Conservation (phyloP, 2,888 invertebrate genomes). For the Cybosia mesomella region DNA sequence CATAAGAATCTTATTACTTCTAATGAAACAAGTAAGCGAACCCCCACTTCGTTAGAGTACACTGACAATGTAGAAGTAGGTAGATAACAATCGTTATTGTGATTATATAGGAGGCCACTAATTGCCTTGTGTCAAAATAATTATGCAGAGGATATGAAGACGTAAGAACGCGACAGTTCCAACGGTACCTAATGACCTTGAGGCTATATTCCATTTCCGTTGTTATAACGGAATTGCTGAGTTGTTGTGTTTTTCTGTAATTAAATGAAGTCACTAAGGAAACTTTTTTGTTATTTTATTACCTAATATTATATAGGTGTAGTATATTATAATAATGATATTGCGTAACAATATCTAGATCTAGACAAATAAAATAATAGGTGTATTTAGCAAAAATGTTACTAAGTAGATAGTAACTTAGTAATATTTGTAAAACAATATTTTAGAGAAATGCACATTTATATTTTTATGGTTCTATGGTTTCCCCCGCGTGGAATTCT, state of each 20-base stretch:
- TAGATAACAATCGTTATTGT: conserved; percentile 63
- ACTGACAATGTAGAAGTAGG: conserved; percentile 36
- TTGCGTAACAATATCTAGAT: neutral
- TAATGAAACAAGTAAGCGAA: conserved; percentile 5
- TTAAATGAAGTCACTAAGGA: conserved; percentile 4
- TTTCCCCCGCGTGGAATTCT: too few species aligned
- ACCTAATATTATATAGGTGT: neutral
- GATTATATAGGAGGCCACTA: conserved; percentile 55
- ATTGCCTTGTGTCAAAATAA: conserved; percentile 68
- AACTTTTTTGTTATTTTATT: conserved; percentile 14
- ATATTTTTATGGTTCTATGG: too few species aligned
- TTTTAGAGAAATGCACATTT: too few species aligned
- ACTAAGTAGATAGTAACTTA: neutral
- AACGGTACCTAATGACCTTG: conserved; percentile 34
- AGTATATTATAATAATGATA: neutral
- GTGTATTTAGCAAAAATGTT: too few species aligned
- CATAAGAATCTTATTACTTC: conserved; percentile 44
- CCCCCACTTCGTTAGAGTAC: conserved; percentile 38
- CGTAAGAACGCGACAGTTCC: conserved; percentile 14
- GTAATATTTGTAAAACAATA: neutral
- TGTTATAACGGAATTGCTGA: conserved; percentile 29
- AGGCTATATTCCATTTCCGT: conserved; percentile 56
- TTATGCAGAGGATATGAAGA: conserved; percentile 40
- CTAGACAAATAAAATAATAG: too few species aligned
- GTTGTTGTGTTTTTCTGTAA: conserved; percentile 6